Evolutionary conservation across 2,113 vertebrate genomes (phyloP).

Genomic region (Lophochroa leadbeateri): DNA sequence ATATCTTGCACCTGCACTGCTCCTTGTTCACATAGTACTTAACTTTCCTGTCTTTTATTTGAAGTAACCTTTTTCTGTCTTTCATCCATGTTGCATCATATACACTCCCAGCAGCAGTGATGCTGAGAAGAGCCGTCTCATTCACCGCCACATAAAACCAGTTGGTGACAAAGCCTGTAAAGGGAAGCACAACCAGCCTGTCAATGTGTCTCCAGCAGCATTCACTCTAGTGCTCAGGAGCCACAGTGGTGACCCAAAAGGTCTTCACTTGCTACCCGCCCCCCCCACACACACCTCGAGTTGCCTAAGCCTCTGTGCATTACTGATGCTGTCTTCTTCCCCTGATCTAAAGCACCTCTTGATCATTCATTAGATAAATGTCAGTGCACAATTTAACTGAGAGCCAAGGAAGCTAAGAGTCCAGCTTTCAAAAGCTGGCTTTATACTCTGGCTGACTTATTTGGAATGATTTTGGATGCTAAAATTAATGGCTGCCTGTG

Average conservation of each 20-base stretch:
- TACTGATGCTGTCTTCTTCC: not conserved
- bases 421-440: not conserved
- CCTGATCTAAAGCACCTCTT: not conserved
- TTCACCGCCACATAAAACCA: not conserved
- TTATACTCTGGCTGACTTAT: not conserved
- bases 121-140: not conserved
- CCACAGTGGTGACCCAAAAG: not conserved
- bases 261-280: not conserved
- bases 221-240: rapidly evolving
- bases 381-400: not conserved
- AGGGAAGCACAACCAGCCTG: not conserved
- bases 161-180: not conserved
- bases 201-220: not conserved
- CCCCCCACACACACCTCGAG: rapidly evolving
- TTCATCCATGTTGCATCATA: rapidly evolving
- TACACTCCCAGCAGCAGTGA: rapidly evolving
- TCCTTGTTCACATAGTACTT: not conserved
- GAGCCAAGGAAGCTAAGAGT: not conserved
- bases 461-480: too few species aligned
- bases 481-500: not conserved
- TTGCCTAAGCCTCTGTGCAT: not conserved
- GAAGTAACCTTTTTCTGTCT: rapidly evolving
- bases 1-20: not conserved
- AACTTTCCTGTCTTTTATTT: rapidly evolving
- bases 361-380: not conserved